Percentiles rank a stretch among this genome's conserved stretches.
phyloP scores from a whole-genome alignment of 2,888 invertebrate genomes.

The Zelleria hepariella region DNA sequence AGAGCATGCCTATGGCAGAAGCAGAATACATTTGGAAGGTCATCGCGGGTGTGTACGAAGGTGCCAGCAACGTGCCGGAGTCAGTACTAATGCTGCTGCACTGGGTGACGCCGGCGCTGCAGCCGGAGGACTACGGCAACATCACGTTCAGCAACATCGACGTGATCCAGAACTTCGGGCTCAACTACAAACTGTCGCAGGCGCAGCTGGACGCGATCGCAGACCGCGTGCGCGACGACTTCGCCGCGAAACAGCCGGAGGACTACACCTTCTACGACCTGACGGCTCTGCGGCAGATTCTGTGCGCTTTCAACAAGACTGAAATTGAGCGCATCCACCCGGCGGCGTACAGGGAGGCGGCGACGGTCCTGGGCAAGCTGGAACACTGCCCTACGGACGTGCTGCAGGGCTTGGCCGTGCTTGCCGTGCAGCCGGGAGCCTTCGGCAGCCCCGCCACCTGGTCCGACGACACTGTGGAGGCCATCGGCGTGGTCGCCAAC shows the following conservation, averaged over 20 bases:
- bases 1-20: slow-evolving; percentile 29
- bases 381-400: slow-evolving; percentile 52
- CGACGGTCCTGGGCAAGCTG: slow-evolving; percentile 52
- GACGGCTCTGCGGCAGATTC: slow-evolving; percentile 61
- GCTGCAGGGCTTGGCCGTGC: slow-evolving; percentile 51
- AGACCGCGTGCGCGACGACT: slow-evolving; percentile 61
- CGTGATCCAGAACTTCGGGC: slow-evolving; percentile 68
- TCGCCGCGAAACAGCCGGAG: slow-evolving; percentile 65
- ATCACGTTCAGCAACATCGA: slow-evolving; percentile 66
- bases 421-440: slow-evolving; percentile 50
- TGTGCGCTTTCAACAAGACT: slow-evolving; percentile 69
- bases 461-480: slow-evolving; percentile 39
- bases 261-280: slow-evolving; percentile 72
- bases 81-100: slow-evolving; percentile 45
- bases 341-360: slow-evolving; percentile 64
- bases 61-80: slow-evolving; percentile 51
- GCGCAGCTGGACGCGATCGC: slow-evolving; percentile 61
- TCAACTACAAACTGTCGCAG: slow-evolving; percentile 48
- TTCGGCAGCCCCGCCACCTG: slow-evolving; percentile 56
- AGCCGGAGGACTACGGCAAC: slow-evolving; percentile 59
- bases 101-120: slow-evolving; percentile 61
- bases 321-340: slow-evolving; percentile 68
- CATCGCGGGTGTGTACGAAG: slow-evolving; percentile 36
- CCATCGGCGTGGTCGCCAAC: slow-evolving; percentile 52
- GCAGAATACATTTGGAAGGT: slow-evolving; percentile 50